A percentile compares a stretch with the other conserved stretches of the same genome.
Evolutionary conservation across 1,140 invertebrate genomes (phyloP).

Genomic region (Trichonephila inaurata): DNA sequence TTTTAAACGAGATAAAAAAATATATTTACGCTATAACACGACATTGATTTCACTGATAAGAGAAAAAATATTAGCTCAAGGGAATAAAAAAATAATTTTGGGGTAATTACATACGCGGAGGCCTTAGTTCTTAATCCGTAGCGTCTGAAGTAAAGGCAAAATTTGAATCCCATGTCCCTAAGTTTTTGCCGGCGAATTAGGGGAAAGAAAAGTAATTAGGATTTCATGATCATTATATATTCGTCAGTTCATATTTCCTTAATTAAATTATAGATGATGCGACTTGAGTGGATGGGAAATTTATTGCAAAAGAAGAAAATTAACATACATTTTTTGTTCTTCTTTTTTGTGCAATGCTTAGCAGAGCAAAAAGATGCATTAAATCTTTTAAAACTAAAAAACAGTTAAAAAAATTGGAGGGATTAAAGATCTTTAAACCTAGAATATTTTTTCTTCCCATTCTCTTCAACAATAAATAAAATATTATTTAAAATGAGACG

Average conservation of each 20-base stretch:
- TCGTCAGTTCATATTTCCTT: neutral
- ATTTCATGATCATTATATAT: conserved; percentile 12
- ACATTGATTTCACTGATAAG: conserved; percentile 46
- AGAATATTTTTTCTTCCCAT: too few relatives aligned
- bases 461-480: too few relatives aligned
- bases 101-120: neutral
- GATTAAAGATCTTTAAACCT: too few relatives aligned
- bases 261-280: neutral
- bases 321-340: neutral
- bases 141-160: neutral
- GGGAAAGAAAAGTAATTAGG: neutral
- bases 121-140: neutral
- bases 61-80: neutral
- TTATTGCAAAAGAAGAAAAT: neutral
- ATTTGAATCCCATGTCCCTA: neutral
- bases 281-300: neutral
- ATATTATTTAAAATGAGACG: too few relatives aligned
- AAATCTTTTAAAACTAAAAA: neutral
- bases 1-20: conserved; percentile 48
- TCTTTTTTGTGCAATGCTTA: neutral
- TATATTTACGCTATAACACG: conserved; percentile 35
- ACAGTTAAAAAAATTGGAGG: neutral
- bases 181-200: neutral
- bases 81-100: neutral
- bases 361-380: neutral